Base-by-base conservation (phyloP, 1,140 invertebrate genomes). In the Bombyx mandarina region DNA sequence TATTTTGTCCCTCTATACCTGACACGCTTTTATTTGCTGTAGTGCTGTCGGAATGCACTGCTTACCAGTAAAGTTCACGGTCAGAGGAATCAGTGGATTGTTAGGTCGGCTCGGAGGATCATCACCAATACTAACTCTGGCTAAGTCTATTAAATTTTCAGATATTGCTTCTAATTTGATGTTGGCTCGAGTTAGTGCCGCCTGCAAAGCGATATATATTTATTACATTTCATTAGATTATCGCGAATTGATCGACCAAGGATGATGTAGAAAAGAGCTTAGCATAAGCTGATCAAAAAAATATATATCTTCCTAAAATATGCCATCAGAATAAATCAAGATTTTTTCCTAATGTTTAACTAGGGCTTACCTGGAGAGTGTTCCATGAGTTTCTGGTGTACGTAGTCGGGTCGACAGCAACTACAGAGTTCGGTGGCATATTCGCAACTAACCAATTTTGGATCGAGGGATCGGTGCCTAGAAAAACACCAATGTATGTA, bases 81-180 rank as follows among this genome's bases (percentile, higher is more conserved):
- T 73, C 3, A 96, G 89, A 0, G 92, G 88, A 7, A 93, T 79
- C 8, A 98, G 88, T 0, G 84, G 63, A 57, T 94, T 92, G 7
- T 82, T 79, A 3, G 91, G 89, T 22, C 89, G 88, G 1, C 73
- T 26, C 3, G 94, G 92, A 55, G 76, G 61, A 0, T 67, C 63
- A 42, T 86, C 86, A 6, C 63, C 64, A 0, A 86, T 88, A 7
- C 91, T 88, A 0, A 77, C 79, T 93, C 97, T 96, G 0, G 97
- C 89, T n/a, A 91, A 58, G 75, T 98, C 96, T 22, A 98, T 89
- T 4, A 98, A 83, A 88, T 98, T 98, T 8, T 90, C 79, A 35
- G 89, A 73, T 1, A 97, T 89, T 0, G 95, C 90, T 18, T 93
- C 72, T 12, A 99, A 77, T 53, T 71, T 85, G 56, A 93, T 90